phyloP scores from a whole-genome alignment of 2,113 vertebrate species.

The Scartelaos histophorus region DNA sequence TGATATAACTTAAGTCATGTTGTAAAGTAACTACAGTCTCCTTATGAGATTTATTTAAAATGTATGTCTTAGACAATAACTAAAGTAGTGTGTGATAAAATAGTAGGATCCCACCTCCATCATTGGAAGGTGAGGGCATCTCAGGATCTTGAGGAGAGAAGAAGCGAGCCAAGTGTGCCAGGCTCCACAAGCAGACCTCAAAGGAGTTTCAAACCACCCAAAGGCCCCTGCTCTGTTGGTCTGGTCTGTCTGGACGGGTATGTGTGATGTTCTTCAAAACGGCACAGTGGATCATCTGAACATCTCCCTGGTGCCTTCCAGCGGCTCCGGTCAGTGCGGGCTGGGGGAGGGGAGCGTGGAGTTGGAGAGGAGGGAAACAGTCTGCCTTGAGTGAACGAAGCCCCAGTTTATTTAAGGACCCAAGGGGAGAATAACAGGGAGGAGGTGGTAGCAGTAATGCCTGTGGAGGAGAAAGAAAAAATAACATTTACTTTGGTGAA shows the following conservation, averaged over 20 bases:
- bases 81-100: not conserved
- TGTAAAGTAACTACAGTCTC: not conserved
- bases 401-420: conserved; percentile 61
- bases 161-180: conserved; percentile 64
- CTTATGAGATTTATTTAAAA: not conserved
- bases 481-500: conserved; percentile 40
- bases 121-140: conserved; percentile 95
- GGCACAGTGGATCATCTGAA: conserved; percentile 67
- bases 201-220: conserved; percentile 50
- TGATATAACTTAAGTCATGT: too few species aligned
- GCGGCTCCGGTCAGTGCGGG: conserved; percentile 30
- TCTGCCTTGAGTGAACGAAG: conserved; percentile 50
- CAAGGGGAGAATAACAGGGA: conserved; percentile 34
- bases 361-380: conserved; percentile 26
- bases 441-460: conserved; percentile 47
- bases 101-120: conserved; percentile 82
- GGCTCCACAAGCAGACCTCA: conserved; percentile 60
- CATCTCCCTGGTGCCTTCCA: conserved; percentile 44
- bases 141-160: conserved; percentile 64
- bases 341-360: conserved; percentile 12
- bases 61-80: not conserved
- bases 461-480: conserved; percentile 48
- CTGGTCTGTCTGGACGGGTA: conserved; percentile 49
- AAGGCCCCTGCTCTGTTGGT: conserved; percentile 55
- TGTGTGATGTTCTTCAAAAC: conserved; percentile 48